Evolutionary conservation across 2,797 vertebrate genomes (phyloP).

Genomic region (Sternarchorhynchus goeldii): DNA sequence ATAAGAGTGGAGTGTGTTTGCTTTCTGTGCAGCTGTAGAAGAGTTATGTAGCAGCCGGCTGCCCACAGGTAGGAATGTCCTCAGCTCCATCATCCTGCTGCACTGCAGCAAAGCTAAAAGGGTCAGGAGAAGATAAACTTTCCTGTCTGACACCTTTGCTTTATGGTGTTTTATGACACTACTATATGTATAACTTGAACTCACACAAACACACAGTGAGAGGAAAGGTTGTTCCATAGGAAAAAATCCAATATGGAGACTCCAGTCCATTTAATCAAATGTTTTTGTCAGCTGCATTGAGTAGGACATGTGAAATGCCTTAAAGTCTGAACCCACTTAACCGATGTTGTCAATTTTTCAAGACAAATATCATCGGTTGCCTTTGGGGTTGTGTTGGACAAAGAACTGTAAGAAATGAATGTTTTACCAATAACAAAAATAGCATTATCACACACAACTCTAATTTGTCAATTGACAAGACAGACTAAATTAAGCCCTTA

Average conservation of each 20-base stretch:
- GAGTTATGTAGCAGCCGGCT: neutral
- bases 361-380: neutral
- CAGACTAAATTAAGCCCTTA: neutral
- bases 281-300: slow-evolving; percentile 18
- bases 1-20: neutral
- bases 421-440: neutral
- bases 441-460: neutral
- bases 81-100: neutral
- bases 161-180: neutral
- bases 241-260: slow-evolving; percentile 4
- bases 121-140: neutral
- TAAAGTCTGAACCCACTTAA: neutral
- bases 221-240: neutral
- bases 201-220: neutral
- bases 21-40: neutral
- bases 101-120: neutral
- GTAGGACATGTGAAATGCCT: neutral
- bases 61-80: neutral
- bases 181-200: neutral
- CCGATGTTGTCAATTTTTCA: slow-evolving; percentile 1
- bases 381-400: neutral
- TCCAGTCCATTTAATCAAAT: slow-evolving; percentile 22
- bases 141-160: neutral
- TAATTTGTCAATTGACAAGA: neutral
- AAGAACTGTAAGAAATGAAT: neutral